Evolutionary conservation across 2,888 invertebrate species (phyloP).

Genomic region (Rhabditoides inermis): DNA sequence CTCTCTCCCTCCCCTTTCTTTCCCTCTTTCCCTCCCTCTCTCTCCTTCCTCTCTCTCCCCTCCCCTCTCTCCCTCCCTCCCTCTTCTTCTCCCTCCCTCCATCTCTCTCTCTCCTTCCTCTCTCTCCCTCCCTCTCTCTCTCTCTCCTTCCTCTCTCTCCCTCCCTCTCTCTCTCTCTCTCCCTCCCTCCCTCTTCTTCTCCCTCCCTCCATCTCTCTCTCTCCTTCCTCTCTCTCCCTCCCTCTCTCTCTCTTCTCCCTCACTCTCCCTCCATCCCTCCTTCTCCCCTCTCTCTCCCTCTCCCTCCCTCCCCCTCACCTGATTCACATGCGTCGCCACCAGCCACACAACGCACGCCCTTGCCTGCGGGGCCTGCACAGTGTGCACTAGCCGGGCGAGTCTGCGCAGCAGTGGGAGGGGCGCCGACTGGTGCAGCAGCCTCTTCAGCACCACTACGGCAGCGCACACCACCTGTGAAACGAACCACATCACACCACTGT

Average conservation of each 20-base stretch:
- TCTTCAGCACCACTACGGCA: slow-evolving; percentile 56
- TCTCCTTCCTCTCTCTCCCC: no score
- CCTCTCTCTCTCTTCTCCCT: slow-evolving; percentile 20
- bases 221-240: slow-evolving; percentile 11
- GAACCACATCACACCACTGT: background rate
- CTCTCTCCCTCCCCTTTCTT: slow-evolving; percentile 9
- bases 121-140: no score
- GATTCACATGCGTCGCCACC: slow-evolving; percentile 55
- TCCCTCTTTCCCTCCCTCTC: background rate
- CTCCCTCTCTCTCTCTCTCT: slow-evolving; percentile 7
- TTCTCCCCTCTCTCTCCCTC: slow-evolving; percentile 18
- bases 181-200: background rate
- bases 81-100: no score
- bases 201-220: background rate
- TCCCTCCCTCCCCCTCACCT: slow-evolving; percentile 56
- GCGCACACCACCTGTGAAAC: slow-evolving; percentile 29
- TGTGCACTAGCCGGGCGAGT: slow-evolving; percentile 70
- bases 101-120: no score
- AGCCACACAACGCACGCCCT: slow-evolving; percentile 87
- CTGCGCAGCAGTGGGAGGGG: slow-evolving; percentile 39
- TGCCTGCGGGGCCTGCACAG: slow-evolving; percentile 76
- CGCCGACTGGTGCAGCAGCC: slow-evolving; percentile 44
- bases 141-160: slow-evolving; percentile 4
- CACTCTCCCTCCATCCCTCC: slow-evolving; percentile 15
- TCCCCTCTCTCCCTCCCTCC: no score